Evolutionary conservation across 92 coral and sea anemone genomes (phyloP).

Genomic region (Plumapathes pennacea): DNA sequence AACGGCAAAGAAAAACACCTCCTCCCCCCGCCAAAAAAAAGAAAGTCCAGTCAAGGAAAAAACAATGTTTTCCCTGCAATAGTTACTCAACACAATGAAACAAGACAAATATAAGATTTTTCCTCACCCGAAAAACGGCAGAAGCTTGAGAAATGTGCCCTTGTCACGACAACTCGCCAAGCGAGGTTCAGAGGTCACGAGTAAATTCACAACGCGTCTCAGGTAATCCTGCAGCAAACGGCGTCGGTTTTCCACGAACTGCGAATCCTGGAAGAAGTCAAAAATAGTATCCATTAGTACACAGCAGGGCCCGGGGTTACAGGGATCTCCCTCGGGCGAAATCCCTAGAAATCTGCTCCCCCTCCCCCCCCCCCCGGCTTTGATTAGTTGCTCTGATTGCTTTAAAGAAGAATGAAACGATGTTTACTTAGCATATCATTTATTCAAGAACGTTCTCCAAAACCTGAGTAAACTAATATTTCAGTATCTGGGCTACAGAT

Average conservation of each 20-base stretch:
- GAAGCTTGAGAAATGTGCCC: constrained; percentile 49
- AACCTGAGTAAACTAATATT: too few species aligned
- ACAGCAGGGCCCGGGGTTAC: too few species aligned
- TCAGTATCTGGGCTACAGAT: too few species aligned
- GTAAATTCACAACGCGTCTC: constrained; percentile 77
- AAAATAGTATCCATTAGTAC: background rate
- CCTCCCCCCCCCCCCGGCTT: too few species aligned
- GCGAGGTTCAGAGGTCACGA: constrained; percentile 55
- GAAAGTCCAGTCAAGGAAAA: background rate
- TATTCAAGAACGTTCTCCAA: too few species aligned
- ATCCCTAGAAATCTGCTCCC: too few species aligned
- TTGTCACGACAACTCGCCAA: constrained; percentile 68
- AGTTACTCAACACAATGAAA: background rate
- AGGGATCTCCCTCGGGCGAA: too few species aligned
- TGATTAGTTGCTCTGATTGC: too few species aligned
- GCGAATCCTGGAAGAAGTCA: constrained; percentile 58
- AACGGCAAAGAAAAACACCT: too few species aligned
- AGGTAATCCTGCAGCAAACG: constrained; percentile 81
- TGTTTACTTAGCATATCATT: too few species aligned
- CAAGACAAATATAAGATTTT: background rate
- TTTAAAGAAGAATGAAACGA: too few species aligned
- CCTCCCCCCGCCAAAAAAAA: too few species aligned
- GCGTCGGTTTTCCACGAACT: constrained; percentile 90
- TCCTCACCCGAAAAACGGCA: constrained; percentile 89
- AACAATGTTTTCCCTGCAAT: background rate